Conservation (phyloP, 2,888 invertebrate genomes). For the Lagria hirta region DNA sequence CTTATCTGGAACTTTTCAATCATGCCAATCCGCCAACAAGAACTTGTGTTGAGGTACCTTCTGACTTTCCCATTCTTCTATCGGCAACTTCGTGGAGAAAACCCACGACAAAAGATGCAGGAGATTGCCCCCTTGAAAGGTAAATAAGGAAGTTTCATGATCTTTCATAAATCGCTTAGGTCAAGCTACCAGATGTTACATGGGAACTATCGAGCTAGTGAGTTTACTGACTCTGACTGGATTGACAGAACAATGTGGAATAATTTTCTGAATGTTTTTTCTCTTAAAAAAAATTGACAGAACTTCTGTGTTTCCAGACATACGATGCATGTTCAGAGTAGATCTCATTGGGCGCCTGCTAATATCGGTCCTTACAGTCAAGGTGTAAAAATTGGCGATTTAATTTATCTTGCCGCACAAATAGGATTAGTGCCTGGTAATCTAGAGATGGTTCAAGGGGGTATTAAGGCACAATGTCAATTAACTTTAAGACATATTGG, state of each 20-base stretch:
- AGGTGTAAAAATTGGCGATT: slow-evolving; percentile 81
- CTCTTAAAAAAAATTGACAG: too few species aligned
- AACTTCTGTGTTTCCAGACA: slow-evolving; percentile 55
- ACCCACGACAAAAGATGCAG: slow-evolving; percentile 31
- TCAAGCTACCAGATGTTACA: too few species aligned
- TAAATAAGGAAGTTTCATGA: slow-evolving; percentile 26
- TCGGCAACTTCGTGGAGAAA: slow-evolving; percentile 70
- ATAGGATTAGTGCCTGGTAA: slow-evolving; percentile 86
- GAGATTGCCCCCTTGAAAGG: slow-evolving; percentile 44
- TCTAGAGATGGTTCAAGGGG: slow-evolving; percentile 73
- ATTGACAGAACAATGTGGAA: too few species aligned
- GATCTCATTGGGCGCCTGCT: slow-evolving; percentile 98
- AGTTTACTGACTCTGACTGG: too few species aligned
- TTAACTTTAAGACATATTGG: slow-evolving; percentile 81
- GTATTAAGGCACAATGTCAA: slow-evolving; percentile 78
- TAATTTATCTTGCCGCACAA: slow-evolving; percentile 87
- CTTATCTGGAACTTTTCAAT: slow-evolving; percentile 73
- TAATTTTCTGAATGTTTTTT: too few species aligned
- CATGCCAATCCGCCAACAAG: slow-evolving; percentile 82
- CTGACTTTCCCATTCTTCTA: slow-evolving; percentile 72
- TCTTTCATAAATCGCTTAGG: too few species aligned
- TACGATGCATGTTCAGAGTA: slow-evolving; percentile 92
- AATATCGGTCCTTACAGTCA: slow-evolving; percentile 97
- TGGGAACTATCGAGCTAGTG: too few species aligned
- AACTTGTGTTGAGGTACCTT: slow-evolving; percentile 77